Evolutionary conservation across 2,888 invertebrate species (phyloP).

Genomic region (Metopia argyrocephala): DNA sequence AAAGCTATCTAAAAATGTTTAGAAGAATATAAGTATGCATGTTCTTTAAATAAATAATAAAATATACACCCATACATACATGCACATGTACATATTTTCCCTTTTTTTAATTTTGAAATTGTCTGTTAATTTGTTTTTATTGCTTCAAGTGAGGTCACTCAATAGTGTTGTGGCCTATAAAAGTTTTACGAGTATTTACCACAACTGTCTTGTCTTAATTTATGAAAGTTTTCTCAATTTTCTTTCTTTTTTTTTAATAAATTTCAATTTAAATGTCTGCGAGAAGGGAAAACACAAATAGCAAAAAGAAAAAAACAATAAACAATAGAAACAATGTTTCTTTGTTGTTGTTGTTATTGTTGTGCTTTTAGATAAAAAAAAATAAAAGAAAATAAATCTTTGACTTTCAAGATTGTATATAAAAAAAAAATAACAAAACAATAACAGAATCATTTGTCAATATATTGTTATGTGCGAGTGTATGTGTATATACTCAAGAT

Average conservation of each 20-base stretch:
- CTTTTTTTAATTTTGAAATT: too few species aligned
- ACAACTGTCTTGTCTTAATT: background rate
- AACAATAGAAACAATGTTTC: background rate
- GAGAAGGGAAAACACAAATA: background rate
- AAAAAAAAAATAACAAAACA: background rate
- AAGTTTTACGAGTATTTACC: too few species aligned
- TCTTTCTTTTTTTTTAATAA: background rate
- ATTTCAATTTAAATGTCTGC: slow-evolving; percentile 1
- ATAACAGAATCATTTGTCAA: background rate
- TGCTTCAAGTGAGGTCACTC: too few species aligned
- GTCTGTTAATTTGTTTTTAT: background rate
- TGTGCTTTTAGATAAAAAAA: background rate
- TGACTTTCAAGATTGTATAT: slow-evolving; percentile 2
- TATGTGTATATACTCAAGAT: background rate
- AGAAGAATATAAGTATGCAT: too few species aligned
- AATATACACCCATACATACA: too few species aligned
- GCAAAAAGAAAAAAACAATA: background rate
- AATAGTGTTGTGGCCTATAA: background rate
- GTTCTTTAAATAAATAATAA: too few species aligned
- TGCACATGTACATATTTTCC: too few species aligned
- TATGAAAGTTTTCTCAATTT: background rate
- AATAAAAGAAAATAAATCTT: background rate
- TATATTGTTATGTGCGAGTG: background rate
- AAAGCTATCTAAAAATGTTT: too few species aligned
- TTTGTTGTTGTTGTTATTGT: background rate